Base-by-base conservation (phyloP, 2,797 vertebrate genomes). In the Danio albolineatus region DNA sequence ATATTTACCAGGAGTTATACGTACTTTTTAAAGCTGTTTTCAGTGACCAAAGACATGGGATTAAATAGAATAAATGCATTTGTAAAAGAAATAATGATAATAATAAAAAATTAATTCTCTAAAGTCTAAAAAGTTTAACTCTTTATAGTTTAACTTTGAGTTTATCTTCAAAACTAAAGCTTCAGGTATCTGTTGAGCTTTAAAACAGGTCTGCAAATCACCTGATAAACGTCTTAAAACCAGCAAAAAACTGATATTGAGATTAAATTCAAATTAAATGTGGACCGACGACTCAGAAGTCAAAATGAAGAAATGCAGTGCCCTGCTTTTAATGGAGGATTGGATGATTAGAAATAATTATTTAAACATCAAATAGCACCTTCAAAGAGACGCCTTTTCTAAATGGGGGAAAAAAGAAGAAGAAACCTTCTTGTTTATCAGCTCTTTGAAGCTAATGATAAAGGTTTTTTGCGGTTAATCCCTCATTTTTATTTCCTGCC, bases 401-500 rank as follows among this genome's bases (percentile, higher is more conserved):
- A 46, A 71, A 60, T n/a, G 71, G 39, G 7, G n/a, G 5, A 16
- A 6, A 49, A 69, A 44, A 43, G 1, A 10, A 16, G 16, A 5
- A 60, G 54, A 64, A 72, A 72, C 66, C n/a, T 44, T 16, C 10
- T 4, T 62, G 39, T 71, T 62, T 79, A 73, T 72, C 77, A 54
- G 49, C 69, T 53, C 67, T 73, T 79, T 79, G 59, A 72, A 79
- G 67, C 17, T 13, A 36, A 49, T n/a, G 59, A 36, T 76, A 76
- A 76, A 65, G 72, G 61, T 76, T 71, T 76, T 76, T 88, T 90
- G 90, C 85, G 88, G 90, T 91, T 90, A 92, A 92, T 91, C 88
- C 89, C 85, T 91, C 86, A 88, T 89, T 85, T 87, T 89, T 90
- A 89, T 91, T 89, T 85, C 89, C 89, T 90, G 87, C 85, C 90